Percentiles rank a stretch among this genome's conserved stretches.
Conservation (phyloP, 2,888 invertebrate genomes). For the Hydrotaea cyrtoneurina region DNA sequence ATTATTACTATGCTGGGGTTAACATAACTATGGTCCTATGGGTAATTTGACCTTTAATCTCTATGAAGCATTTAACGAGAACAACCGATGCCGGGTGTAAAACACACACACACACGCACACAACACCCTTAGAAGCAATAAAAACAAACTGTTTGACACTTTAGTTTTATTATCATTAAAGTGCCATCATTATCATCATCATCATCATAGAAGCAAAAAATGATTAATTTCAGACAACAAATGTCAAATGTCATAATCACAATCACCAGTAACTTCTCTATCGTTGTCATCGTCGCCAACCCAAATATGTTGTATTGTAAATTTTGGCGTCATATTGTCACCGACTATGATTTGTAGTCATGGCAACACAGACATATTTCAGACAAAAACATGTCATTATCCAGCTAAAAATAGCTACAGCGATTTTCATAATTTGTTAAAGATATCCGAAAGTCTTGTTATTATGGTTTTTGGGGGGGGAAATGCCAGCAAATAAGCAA, state of each 20-base stretch:
- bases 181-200: constrained; percentile 11
- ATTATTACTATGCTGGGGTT: neutral
- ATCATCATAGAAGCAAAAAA: neutral
- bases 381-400: neutral
- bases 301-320: neutral
- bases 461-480: neutral
- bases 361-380: neutral
- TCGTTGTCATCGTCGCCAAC: neutral
- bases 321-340: constrained; percentile 23
- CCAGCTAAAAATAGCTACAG: constrained; percentile 12
- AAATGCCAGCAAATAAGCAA: no score
- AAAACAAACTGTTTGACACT: neutral
- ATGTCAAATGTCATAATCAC: neutral
- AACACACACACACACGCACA: no score
- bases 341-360: no score
- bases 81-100: neutral
- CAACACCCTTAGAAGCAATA: neutral
- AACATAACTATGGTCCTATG: neutral
- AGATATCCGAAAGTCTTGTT: no score
- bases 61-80: neutral
- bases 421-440: neutral
- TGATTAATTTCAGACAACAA: neutral
- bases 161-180: constrained; percentile 19
- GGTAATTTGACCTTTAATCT: neutral
- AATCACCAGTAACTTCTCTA: neutral